phyloP scores from a whole-genome alignment of 2,888 invertebrate genomes.

The Pyrocoelia pectoralis region DNA sequence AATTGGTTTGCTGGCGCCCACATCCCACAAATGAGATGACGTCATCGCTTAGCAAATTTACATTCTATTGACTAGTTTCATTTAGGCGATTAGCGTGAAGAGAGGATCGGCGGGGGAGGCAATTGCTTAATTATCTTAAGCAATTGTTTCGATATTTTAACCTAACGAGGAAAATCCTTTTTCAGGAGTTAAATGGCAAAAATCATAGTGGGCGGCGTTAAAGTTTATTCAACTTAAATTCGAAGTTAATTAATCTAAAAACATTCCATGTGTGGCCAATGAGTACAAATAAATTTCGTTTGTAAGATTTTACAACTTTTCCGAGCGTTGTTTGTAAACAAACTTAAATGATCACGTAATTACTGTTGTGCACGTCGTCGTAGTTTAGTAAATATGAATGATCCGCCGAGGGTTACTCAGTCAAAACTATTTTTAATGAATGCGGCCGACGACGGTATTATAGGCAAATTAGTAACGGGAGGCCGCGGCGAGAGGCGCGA shows the following conservation, averaged over 20 bases:
- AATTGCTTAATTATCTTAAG: background rate
- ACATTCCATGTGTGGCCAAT: background rate
- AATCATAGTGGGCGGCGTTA: background rate
- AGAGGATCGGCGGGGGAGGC: too few relatives aligned
- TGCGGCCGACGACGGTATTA: background rate
- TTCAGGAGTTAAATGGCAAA: background rate
- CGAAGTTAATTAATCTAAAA: background rate
- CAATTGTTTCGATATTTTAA: too few relatives aligned
- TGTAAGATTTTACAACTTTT: conserved; percentile 24
- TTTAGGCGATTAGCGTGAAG: background rate
- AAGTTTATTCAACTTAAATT: background rate
- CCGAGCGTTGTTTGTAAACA: conserved; percentile 31
- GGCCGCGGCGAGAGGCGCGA: background rate
- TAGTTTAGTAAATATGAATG: conserved; percentile 33
- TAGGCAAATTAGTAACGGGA: background rate
- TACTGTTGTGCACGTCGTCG: conserved; percentile 14
- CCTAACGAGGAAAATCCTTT: too few relatives aligned
- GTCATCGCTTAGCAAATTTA: conserved; percentile 27
- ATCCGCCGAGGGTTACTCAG: conserved; percentile 12
- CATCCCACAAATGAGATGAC: conserved; percentile 33
- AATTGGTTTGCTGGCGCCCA: conserved; percentile 37
- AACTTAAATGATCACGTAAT: conserved; percentile 29
- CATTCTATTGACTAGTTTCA: conserved; percentile 12
- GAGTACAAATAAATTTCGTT: background rate
- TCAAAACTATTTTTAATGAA: background rate